Evolutionary conservation across 2,113 vertebrate genomes (phyloP), one percentile per base, ranked within the genome.

Genomic region (Spilogale gracilis): DNA sequence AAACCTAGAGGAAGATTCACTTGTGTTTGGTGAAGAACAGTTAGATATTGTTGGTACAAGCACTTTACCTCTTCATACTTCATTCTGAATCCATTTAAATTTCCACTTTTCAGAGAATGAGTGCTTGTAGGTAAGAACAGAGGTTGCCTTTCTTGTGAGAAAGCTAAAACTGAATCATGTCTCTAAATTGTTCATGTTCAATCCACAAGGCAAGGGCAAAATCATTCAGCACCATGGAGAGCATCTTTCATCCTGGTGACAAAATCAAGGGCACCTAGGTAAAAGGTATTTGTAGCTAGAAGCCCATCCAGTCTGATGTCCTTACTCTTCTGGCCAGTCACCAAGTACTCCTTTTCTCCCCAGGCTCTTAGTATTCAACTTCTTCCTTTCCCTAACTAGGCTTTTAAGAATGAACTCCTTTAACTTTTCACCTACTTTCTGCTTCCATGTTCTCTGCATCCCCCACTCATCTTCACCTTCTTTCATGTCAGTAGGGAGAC

Each of bases 161-260:
- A 96, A 85, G n/a, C 23, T 94, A 80, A 96, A 95, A 89, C 54
- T 54, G 61, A 92, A 69, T 92, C 7, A 58, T 65, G 20, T 48
- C 25, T 89, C 80, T 38, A 14, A 89, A 90, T 93, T 89, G 95
- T 52, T 69, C 20, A n/a, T 30, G 13, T 4, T 78, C 79, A 56
- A 43, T 48, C 67, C 71, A 73, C 48, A 79, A 87, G 54, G 93
- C 82, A 92, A 71, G 63, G n/a, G 16, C 79, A 69, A 58, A 73
- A 38, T 32, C 87, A 7, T 97, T 97, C 97, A 98, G 98, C 87
- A 98, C 98, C 97, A 69, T 0, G 97, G 98, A 98, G 84, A 98
- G 97, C 50, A 0, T 43, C 61, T 74, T 13, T 60, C 56, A 63
- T 74, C 58, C 45, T 48, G 2, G 9, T 0, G 13, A n/a, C 12